phyloP scores from a whole-genome alignment of 2,888 invertebrate species.

The Noctua pronuba region DNA sequence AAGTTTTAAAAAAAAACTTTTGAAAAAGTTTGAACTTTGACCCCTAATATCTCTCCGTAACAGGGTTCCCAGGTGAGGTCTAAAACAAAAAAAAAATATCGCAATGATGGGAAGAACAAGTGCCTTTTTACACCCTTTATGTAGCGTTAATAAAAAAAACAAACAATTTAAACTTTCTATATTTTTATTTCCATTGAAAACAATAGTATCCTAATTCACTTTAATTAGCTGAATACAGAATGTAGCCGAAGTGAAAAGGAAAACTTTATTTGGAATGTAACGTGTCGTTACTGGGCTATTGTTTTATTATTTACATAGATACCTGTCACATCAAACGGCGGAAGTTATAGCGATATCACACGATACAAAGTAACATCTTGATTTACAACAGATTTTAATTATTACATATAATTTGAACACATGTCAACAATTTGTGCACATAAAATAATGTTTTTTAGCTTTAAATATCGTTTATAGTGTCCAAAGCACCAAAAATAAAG shows the following conservation, averaged over 20 bases:
- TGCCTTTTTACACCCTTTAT: too few species aligned
- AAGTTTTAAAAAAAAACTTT: too few species aligned
- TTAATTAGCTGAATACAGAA: conserved; percentile 74
- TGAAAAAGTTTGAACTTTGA: too few species aligned
- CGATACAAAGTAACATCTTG: conserved; percentile 60
- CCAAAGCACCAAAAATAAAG: conserved; percentile 77
- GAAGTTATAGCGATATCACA: conserved; percentile 70
- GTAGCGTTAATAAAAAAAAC: conserved; percentile 64
- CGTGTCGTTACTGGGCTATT: conserved; percentile 80
- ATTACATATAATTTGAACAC: conserved; percentile 73
- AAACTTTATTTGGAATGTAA: conserved; percentile 86
- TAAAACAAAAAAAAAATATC: too few species aligned
- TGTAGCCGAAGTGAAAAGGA: conserved; percentile 76
- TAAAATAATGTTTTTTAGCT: conserved; percentile 61
- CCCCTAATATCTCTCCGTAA: too few species aligned
- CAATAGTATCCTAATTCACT: conserved; percentile 86
- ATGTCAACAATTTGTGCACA: conserved; percentile 82
- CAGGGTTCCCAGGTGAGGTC: too few species aligned
- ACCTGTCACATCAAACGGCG: conserved; percentile 69
- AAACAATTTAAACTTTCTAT: conserved; percentile 80
- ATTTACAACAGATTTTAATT: conserved; percentile 66
- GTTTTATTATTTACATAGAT: conserved; percentile 78
- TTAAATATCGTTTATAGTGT: conserved; percentile 55
- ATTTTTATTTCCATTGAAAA: conserved; percentile 88
- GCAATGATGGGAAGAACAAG: too few species aligned